Evolutionary conservation across 2,797 vertebrate genomes (phyloP).

Genomic region (Chromobotia macracanthus): DNA sequence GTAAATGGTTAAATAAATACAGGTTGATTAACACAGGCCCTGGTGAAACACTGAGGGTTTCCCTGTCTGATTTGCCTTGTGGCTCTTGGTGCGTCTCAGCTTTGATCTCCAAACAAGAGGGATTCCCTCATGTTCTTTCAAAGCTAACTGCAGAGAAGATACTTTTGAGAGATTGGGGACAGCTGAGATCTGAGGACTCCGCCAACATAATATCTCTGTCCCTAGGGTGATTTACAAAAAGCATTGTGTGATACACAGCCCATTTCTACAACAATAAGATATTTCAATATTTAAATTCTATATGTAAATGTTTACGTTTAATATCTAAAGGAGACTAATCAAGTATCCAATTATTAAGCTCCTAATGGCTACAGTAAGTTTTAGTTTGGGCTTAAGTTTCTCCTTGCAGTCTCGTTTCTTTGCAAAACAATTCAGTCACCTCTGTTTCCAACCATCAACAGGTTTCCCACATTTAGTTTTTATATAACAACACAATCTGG

Average conservation of each 20-base stretch:
- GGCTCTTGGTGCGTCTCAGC: background rate
- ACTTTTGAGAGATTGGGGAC: conserved; percentile 22
- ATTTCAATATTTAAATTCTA: too few relatives aligned
- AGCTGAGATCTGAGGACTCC: background rate
- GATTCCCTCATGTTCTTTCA: conserved; percentile 29
- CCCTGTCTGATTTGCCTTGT: conserved; percentile 21
- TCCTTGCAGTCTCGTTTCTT: background rate
- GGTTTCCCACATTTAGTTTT: background rate
- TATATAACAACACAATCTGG: background rate
- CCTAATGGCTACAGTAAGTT: too few relatives aligned
- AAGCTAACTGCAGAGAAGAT: conserved; percentile 9
- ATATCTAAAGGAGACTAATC: too few relatives aligned
- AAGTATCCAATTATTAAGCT: too few relatives aligned
- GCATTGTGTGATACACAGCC: background rate
- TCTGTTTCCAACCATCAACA: conserved; percentile 3
- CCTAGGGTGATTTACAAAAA: background rate
- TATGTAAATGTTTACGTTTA: too few relatives aligned
- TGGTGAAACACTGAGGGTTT: background rate
- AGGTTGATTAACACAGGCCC: too few relatives aligned
- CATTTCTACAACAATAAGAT: background rate
- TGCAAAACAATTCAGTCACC: background rate
- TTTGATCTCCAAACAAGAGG: conserved; percentile 33
- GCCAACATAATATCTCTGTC: background rate
- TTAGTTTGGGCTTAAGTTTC: background rate
- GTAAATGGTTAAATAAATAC: background rate